Evolutionary conservation across 1,140 invertebrate genomes (phyloP), one percentile per base, ranked within the genome.

Genomic region (Hycleus phaleratus): DNA sequence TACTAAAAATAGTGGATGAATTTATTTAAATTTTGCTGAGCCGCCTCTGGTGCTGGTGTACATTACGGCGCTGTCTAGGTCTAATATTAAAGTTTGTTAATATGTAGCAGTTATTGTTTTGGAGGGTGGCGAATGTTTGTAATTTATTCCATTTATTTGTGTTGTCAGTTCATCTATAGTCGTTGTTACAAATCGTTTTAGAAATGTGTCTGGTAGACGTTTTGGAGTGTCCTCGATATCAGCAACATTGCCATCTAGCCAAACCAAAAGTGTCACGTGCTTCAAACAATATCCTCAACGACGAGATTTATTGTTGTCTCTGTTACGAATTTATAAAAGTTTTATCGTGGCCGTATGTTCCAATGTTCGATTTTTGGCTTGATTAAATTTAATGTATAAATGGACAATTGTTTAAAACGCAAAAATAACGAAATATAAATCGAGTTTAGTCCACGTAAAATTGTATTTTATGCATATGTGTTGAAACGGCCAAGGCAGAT

Each of bases 221-320:
- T 53, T 53, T 38, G 52, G 58, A 60, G 32, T 32, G 58, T 57
- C 47, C 58, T 63, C 58, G 53, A 59, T 57, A 63, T 60, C 61
- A 63, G 43, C 55, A 55, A 25, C 61, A 60, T 55, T 50, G 55
- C 55, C 53, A 59, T 59, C 55, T 55, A 57, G 55, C 57, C 18
- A 38, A 58, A 38, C 50, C 51, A 60, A 50, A 61, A 55, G 54
- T 66, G 64, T 66, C 64, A 66, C 64, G 64, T 66, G 64, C 64
- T 62, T 66, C 59, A 57, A 66, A 66, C 61, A 66, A 64, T 66
- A 66, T 66, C 64, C 62, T 64, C 61, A 66, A 63, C 49, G 32
- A 32, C 9, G 52, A 63, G 61, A 63, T 64, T 66, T 63, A 63
- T 66, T 46, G 56, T 54, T 49, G 55, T 52, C 53, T 59, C 63